Base-by-base conservation (phyloP, 2,888 invertebrate species). In the Saturnia pavonia region DNA sequence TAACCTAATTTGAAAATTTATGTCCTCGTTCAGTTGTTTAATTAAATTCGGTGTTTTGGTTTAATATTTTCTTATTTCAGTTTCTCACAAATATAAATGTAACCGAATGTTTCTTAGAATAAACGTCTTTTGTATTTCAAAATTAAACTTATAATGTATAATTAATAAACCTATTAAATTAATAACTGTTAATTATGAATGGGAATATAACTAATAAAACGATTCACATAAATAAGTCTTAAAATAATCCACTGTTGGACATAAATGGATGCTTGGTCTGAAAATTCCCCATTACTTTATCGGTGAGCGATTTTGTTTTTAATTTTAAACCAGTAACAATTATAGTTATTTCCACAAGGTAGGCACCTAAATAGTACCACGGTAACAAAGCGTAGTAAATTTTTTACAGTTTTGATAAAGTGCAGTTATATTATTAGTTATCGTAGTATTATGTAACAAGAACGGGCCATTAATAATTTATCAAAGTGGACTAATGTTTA, bases 1-100 rank as follows among this genome's bases (percentile, higher is more conserved):
- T 75, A n/a, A n/a, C n/a, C n/a, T 75, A 72, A 80, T 79, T 80
- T 72, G 14, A 68, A 73, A 76, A 77, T 76, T 77, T 74, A 78
- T 75, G 70, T 70, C 69, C 70, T 72, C 75, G 71, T 78, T 80
- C 74, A 76, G 76, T 77, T 72, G 71, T 74, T 78, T 78, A 71
- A 75, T 74, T 75, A 76, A 67, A 25, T 73, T 72, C 43, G 67
- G 70, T 72, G 63, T 40, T 65, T 70, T 73, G 67, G 71, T 72
- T 72, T 72, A 73, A 74, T 77, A 71, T 19, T n/a, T 65, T 65
- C 40, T 19, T 65, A 57, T 12, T 57, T 22, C 25, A 25, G 25
- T 57, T n/a, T 57, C 11, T 9, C 12, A 19, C 34, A 34, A 63
- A 63, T 27, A 27, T 14, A 63, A 16, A 34, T 34, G 34, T n/a